phyloP scores from a whole-genome alignment of 2,888 invertebrate genomes.

The Caenorhabditis virilis region DNA sequence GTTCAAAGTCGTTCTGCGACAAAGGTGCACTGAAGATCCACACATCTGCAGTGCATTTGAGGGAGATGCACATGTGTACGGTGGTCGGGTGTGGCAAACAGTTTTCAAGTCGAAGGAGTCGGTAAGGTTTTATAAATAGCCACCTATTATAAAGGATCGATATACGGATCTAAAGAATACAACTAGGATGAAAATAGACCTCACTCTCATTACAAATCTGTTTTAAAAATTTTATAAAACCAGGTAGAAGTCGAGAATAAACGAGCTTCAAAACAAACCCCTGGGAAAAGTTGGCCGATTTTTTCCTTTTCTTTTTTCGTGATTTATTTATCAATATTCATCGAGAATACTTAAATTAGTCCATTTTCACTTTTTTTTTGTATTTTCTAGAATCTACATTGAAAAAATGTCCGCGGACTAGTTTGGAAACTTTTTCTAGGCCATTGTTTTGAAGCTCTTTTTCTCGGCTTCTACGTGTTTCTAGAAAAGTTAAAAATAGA shows the following conservation, averaged over 20 bases:
- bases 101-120: slow-evolving; percentile 58
- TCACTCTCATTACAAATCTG: too few species aligned
- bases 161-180: not conserved
- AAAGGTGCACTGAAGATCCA: slow-evolving; percentile 95
- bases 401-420: too few species aligned
- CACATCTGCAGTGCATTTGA: slow-evolving; percentile 94
- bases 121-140: slow-evolving; percentile 21
- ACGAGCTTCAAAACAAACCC: not conserved
- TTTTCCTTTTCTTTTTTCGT: too few species aligned
- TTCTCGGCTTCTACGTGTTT: too few species aligned
- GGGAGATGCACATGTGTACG: slow-evolving; percentile 99
- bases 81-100: slow-evolving; percentile 73
- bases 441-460: too few species aligned
- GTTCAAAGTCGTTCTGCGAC: slow-evolving; percentile 98
- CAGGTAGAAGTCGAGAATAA: not conserved
- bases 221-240: not conserved
- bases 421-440: too few species aligned
- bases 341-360: too few species aligned
- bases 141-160: not conserved
- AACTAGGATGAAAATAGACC: too few species aligned
- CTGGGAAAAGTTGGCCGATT: not conserved
- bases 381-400: too few species aligned
- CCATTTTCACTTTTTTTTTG: too few species aligned
- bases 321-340: too few species aligned
- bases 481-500: too few species aligned